These are phyloP conservation scores for Meliscaeva auricollis DNA, from an alignment of 2,888 invertebrate genomes.

Conservation along the genomic window DNA sequence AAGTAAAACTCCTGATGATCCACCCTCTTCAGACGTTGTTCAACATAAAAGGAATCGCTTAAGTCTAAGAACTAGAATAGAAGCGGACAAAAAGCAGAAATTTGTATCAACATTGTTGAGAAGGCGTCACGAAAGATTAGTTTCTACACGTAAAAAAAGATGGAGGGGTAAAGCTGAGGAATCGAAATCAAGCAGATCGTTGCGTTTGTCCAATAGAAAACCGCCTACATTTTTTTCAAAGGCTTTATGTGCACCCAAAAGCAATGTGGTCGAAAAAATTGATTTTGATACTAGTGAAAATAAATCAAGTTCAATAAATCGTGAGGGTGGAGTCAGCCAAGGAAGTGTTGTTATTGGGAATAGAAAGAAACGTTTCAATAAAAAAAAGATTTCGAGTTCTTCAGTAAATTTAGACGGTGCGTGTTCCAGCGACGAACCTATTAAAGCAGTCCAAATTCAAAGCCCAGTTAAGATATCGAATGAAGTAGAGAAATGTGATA, in stretches of 20 bases:
- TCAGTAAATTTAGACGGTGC: conserved; percentile 33
- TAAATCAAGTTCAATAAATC: neutral
- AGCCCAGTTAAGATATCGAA: neutral
- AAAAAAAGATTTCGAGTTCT: conserved; percentile 39
- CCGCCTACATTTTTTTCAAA: conserved; percentile 19
- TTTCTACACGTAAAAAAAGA: conserved; percentile 58
- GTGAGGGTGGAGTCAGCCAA: neutral
- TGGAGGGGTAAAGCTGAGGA: conserved; percentile 42
- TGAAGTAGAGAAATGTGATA: conserved; percentile 55
- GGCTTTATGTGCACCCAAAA: neutral
- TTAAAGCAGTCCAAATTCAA: conserved; percentile 1
- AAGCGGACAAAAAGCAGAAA: conserved; percentile 55
- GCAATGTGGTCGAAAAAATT: neutral
- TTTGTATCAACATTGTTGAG: conserved; percentile 48
- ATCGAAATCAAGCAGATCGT: conserved; percentile 46
- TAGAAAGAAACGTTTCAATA: conserved; percentile 62
- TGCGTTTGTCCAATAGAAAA: conserved; percentile 64
- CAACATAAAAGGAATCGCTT: conserved; percentile 77
- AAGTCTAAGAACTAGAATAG: conserved; percentile 42
- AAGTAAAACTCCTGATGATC: conserved; percentile 62
- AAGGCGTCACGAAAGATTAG: conserved; percentile 52
- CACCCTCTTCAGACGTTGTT: conserved; percentile 1
- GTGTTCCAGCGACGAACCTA: conserved; percentile 50
- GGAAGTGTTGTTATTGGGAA: neutral
- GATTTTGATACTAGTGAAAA: conserved; percentile 18